Base-by-base conservation (phyloP, 2,888 invertebrate species). In the Tipula unca region DNA sequence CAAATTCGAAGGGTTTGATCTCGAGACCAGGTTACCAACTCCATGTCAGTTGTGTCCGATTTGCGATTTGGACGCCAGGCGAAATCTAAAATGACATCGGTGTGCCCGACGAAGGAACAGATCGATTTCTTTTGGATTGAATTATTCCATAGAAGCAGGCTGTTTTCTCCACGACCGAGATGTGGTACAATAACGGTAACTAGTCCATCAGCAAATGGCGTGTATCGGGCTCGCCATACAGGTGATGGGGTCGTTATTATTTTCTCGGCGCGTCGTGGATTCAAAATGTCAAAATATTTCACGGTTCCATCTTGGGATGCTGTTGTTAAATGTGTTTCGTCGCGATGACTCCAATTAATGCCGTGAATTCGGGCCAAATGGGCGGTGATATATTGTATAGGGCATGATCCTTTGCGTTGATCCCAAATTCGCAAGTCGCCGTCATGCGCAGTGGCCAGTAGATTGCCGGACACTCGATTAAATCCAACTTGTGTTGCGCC, bases 351-450 rank as follows among this genome's bases (percentile, higher is more conserved):
- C 98, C 98, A 99, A 90, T 98, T 98, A 42, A 99, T 93, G 84
- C 98, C 97, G 89, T 98, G 96, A 87, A 98, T 98, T 92, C 97
- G 93, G 8, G 94, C 93, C 86, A 97, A 92, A 92, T 99, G 98
- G 3, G 98, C 98, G 29, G 98, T 95, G 88, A 99, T 97, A 88
- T 98, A 98, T 89, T 97, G 96, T 2, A 97, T 93, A 0, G 98
- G 98, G 85, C 95, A 93, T 85, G 94, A 94, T 87, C 95, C 94
- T 92, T 98, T 98, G 87, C 98, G 93, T 88, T 96, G 95, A 90
- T 99, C 99, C 98, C 98, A 99, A 87, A 99, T 94, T 90, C 98
- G 95, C 3, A 99, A 94, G 91, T 98, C 98, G 1, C 98, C 98
- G 89, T 98, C 98, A 90, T 99, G 98, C 3, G 98, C 96, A 83